Evolutionary conservation across 2,113 vertebrate species (phyloP).

Genomic region (Anoplopoma fimbria): DNA sequence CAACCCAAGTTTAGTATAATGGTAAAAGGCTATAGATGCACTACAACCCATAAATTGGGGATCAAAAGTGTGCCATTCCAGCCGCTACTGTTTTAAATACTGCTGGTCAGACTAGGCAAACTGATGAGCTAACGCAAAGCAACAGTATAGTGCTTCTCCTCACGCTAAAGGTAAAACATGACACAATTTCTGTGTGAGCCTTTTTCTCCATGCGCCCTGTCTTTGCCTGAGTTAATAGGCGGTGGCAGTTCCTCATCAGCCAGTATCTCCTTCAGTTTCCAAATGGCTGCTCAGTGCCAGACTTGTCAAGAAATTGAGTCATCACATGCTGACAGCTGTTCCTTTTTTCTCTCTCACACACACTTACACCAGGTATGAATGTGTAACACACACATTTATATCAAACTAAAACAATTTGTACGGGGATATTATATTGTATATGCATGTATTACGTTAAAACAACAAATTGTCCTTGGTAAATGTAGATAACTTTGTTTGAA

Average conservation of each 20-base stretch:
- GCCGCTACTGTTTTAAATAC: not conserved
- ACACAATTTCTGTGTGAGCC: not conserved
- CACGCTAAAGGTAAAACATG: not conserved
- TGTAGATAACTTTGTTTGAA: conserved; percentile 10
- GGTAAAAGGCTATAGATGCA: not conserved
- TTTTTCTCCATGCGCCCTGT: conserved; percentile 43
- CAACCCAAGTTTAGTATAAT: not conserved
- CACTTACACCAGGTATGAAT: conserved; percentile 31
- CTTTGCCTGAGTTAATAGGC: conserved; percentile 73
- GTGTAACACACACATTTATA: conserved; percentile 33
- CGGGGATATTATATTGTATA: not conserved
- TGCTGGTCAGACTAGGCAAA: not conserved
- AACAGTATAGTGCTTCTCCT: not conserved
- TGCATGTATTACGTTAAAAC: conserved; percentile 1
- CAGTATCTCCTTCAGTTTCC: conserved; percentile 68
- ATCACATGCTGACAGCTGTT: conserved; percentile 78
- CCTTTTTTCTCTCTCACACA: conserved; percentile 38
- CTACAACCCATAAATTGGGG: not conserved
- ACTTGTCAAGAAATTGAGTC: conserved; percentile 80
- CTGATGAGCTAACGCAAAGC: not conserved
- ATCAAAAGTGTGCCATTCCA: not conserved
- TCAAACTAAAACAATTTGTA: conserved; percentile 18
- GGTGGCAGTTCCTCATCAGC: conserved; percentile 79
- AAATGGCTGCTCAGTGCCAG: conserved; percentile 77
- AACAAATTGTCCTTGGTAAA: conserved; percentile 19